A percentile compares a stretch with the other conserved stretches of the same genome.
phyloP scores from a whole-genome alignment of 23 tunicate species.

The Phallusia fumigata region DNA sequence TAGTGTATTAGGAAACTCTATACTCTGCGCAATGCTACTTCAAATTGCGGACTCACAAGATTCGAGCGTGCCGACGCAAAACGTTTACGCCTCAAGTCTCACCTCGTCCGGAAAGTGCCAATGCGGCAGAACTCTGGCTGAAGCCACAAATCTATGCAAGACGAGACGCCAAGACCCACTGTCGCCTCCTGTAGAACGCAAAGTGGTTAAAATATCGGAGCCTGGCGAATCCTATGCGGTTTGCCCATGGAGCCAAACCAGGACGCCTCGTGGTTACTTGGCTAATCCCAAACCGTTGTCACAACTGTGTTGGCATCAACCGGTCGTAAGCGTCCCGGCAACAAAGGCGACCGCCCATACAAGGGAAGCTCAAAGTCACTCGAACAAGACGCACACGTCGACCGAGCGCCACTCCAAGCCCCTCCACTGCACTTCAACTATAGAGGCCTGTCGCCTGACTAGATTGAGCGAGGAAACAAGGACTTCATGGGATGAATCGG shows the following conservation, averaged over 20 bases:
- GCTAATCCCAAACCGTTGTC: neutral
- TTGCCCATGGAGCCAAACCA: conserved; percentile 2
- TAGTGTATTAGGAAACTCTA: too few species aligned
- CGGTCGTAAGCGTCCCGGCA: neutral
- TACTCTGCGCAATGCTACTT: too few species aligned
- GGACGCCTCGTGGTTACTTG: neutral
- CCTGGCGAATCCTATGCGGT: neutral
- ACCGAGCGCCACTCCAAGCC: neutral
- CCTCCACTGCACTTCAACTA: neutral
- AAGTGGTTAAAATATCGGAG: neutral
- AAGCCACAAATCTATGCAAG: neutral
- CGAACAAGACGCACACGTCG: neutral
- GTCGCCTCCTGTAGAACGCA: neutral
- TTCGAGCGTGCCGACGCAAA: neutral
- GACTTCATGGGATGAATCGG: neutral
- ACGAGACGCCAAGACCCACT: neutral
- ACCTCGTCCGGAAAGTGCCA: neutral
- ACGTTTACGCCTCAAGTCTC: neutral
- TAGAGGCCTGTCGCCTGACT: neutral
- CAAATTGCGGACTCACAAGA: neutral
- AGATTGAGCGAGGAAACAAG: neutral
- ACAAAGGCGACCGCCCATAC: neutral
- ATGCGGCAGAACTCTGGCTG: neutral
- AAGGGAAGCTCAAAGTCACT: neutral
- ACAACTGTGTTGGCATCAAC: neutral